Evolutionary conservation across 2,113 vertebrate species (phyloP), one percentile per base, ranked within the genome.

Genomic region (Leptobrachium ailaonicum): DNA sequence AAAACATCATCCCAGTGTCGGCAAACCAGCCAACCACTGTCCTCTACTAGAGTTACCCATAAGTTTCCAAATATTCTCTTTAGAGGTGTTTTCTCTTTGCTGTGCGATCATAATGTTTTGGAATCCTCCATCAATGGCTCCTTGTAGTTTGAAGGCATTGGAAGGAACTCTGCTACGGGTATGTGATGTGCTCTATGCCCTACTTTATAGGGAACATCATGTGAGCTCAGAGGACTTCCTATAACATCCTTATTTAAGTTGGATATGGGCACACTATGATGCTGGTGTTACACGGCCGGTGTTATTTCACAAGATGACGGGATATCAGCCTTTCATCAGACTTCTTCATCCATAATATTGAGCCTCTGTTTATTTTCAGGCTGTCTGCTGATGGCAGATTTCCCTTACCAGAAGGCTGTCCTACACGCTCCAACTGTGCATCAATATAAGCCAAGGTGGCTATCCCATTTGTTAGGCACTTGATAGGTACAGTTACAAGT

Each of bases 21-120:
- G 32, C 62, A 64, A 40, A 32, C 6, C 62, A 20, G 62, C 67
- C 42, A 58, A 32, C 71, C n/a, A 20, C 12, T 42, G 20, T 75
- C 58, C 58, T 75, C 58, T 75, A 3, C 58, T 73, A 14, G 42
- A 75, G 41, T 75, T 69, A 69, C 67, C 42, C 67, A 44, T 14
- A 12, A 42, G 9, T n/a, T 11, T 69, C 41, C 67, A 69, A 69
- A 44, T 43, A n/a, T 69, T 69, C 45, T 68, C 66, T 32, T 32
- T 42, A 20, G 43, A 4, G 13, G 62, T 9, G 20, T 20, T 64
- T 72, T 75, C 54, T 64, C 43, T 20, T 2, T 32, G 63, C 56
- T 6, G 56, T 53, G 12, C 58, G 50, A 42, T 58, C 50, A 41
- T 73, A 32, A 58, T 58, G 71, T 41, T 47, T 73, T 10, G 4